phyloP scores from a whole-genome alignment of 2,888 invertebrate genomes.

The Euproctis similis region DNA sequence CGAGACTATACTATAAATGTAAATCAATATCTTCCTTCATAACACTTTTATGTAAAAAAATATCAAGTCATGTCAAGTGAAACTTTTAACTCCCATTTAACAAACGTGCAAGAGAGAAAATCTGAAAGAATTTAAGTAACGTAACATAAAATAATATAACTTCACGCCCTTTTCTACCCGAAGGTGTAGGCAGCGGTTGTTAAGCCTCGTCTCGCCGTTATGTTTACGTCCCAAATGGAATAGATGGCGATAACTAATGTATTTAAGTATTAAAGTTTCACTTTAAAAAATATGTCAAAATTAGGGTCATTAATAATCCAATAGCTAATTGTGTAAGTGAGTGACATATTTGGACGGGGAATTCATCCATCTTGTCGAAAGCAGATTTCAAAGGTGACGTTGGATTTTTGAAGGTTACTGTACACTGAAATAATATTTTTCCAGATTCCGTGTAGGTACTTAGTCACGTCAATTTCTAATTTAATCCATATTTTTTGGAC shows the following conservation, averaged over 20 bases:
- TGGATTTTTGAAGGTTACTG: constrained; percentile 11
- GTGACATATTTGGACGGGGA: constrained; percentile 21
- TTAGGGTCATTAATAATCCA: constrained; percentile 5
- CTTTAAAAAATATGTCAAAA: constrained; percentile 42
- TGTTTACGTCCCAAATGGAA: too few species aligned
- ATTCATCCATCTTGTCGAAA: constrained; percentile 27
- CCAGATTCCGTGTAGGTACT: not conserved
- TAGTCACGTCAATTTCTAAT: constrained; percentile 2
- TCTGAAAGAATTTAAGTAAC: too few species aligned
- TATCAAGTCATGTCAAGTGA: too few species aligned
- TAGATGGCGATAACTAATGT: too few species aligned
- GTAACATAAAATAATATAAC: too few species aligned
- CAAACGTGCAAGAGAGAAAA: constrained; percentile 11
- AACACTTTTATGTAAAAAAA: too few species aligned
- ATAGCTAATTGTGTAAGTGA: constrained; percentile 27
- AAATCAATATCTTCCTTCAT: too few species aligned
- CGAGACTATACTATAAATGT: too few species aligned
- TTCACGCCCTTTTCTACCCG: too few species aligned
- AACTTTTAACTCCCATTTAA: constrained; percentile 36
- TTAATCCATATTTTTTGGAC: not conserved
- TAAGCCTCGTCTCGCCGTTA: too few species aligned
- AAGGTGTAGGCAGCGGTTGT: too few species aligned
- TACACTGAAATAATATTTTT: constrained; percentile 11
- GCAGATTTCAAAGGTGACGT: constrained; percentile 19
- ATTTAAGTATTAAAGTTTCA: constrained; percentile 46